Evolutionary conservation across 2,888 invertebrate genomes (phyloP), one percentile per base, ranked within the genome.

Genomic region (Cynaeus angustus): DNA sequence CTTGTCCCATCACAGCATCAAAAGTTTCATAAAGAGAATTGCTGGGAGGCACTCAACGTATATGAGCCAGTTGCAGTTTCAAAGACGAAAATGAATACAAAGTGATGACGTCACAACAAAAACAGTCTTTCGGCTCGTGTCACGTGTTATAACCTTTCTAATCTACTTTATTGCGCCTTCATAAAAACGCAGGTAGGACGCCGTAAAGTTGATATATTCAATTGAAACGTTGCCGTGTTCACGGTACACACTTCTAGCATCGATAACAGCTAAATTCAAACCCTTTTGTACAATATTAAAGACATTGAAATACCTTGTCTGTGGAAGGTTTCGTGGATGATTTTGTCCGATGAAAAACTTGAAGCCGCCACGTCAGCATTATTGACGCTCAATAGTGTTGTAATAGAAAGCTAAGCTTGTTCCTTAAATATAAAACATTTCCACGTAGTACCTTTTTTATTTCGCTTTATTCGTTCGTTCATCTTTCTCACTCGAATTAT

Each of bases 111-210:
- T 7, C 26, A 16, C 3, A 26, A 48, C 48, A 48, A 12, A 43
- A 43, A 43, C 3, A 13, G 46, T 3, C 46, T 5, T 9, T 14
- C 7, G 28, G 10, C 10, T n/a, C 5, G 50, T 30, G 26, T 50
- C n/a, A 28, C 28, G 50, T 50, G 50, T 16, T 13, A 46, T 16
- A 28, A n/a, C 28, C 12, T 50, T 50, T 50, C 48, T 50, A 50
- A 50, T 50, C 48, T 50, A 28, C 9, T 50, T 50, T 50, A 50
- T 28, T 10, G 48, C 28, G 26, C 5, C 10, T 10, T 28, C 26
- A 50, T 50, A 50, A 46, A 28, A 41, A 41, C 13, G 12, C 41
- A 41, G 21, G 48, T 10, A 28, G 28, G 28, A 10, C 28, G 48
- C 28, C n/a, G n/a, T 50, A 50, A 28, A 28, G 10, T 28, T 50